A percentile compares a stretch with the other conserved stretches of the same genome.
These are phyloP conservation scores for Styela plicata DNA, from an alignment of 23 tunicate genomes.

Conservation along the genomic window DNA sequence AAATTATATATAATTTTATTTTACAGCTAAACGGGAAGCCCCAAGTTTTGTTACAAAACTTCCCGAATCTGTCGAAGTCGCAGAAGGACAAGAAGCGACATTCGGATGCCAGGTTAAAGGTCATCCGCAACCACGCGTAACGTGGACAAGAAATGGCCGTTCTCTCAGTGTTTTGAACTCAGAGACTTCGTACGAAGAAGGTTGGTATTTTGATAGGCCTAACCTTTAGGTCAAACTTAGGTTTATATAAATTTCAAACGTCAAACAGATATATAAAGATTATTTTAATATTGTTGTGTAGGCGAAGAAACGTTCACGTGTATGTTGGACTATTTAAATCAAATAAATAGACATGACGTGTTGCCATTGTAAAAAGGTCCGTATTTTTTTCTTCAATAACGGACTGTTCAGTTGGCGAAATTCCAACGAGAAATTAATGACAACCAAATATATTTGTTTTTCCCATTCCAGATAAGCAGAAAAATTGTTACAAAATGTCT, in stretches of 20 bases:
- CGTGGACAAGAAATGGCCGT: constrained; percentile 92
- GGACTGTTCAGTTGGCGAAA: no score
- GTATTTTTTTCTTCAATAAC: no score
- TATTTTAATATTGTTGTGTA: neutral
- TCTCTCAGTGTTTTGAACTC: constrained; percentile 84
- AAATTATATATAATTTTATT: neutral
- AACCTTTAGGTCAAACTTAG: neutral
- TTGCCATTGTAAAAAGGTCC: no score
- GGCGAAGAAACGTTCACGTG: no score
- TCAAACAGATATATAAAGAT: neutral
- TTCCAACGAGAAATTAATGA: no score
- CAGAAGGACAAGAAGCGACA: constrained; percentile 64
- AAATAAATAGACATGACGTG: no score
- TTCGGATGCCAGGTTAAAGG: constrained; percentile 81
- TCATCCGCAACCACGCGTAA: constrained; percentile 95
- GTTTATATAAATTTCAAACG: neutral
- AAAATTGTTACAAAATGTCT: no score
- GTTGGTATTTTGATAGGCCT: constrained; percentile 20
- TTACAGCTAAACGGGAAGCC: constrained; percentile 82
- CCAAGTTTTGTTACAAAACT: constrained; percentile 57
- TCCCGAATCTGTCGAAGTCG: constrained; percentile 46
- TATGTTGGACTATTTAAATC: no score
- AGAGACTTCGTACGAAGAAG: constrained; percentile 91
- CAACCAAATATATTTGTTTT: no score
- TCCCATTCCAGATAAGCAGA: no score